Conservation (phyloP, 1,140 invertebrate genomes). For the Magallana ariakensis region DNA sequence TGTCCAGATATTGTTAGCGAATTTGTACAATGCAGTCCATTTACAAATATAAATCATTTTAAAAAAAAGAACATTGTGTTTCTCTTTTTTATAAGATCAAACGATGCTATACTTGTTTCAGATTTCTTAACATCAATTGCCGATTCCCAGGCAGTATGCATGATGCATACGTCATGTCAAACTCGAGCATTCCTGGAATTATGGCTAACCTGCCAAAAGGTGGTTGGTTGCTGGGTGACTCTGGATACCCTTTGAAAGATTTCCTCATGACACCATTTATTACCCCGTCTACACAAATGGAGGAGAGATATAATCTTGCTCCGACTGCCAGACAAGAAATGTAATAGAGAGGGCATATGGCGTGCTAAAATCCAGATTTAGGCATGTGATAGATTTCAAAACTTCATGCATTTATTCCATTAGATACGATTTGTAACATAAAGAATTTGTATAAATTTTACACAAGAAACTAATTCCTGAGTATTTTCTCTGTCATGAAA, state of each 20-base stretch:
- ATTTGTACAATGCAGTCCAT: too few species aligned
- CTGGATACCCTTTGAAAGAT: neutral
- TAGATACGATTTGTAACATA: neutral
- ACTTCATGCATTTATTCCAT: neutral
- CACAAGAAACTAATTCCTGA: neutral
- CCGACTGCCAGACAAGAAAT: conserved; percentile 15
- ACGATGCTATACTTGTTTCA: neutral
- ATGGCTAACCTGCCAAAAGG: neutral
- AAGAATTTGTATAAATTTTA: neutral
- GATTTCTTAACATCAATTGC: conserved; percentile 20
- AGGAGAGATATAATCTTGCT: neutral
- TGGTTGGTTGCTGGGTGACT: conserved; percentile 1
- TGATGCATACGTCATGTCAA: neutral
- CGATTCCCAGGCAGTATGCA: neutral
- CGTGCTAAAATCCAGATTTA: neutral
- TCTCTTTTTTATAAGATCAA: neutral
- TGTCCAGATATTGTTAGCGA: neutral
- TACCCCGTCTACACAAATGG: neutral
- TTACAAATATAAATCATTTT: neutral
- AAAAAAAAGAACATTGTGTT: neutral
- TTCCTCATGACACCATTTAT: conserved; percentile 17
- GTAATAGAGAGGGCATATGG: neutral
- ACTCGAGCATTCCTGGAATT: neutral
- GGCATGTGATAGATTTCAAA: neutral
- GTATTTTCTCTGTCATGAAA: neutral